Percentiles rank a stretch among this genome's conserved stretches.
These are phyloP conservation scores for Tachina lurida DNA, from an alignment of 2,888 invertebrate genomes.

Conservation along the genomic window DNA sequence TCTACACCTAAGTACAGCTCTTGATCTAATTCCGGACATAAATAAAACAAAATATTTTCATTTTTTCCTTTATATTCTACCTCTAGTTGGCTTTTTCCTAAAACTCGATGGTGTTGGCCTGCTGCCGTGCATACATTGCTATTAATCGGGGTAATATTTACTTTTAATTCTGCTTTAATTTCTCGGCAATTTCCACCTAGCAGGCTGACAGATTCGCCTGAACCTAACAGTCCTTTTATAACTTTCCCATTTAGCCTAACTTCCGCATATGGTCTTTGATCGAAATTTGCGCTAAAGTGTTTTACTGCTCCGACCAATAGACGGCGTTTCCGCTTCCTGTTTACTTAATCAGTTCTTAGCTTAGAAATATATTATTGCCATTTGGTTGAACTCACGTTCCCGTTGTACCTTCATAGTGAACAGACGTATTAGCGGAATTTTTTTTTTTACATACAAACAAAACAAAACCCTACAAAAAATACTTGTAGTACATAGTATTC, in stretches of 20 bases:
- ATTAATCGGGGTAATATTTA: not conserved
- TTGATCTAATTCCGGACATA: too few species aligned
- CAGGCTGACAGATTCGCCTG: conserved; percentile 44
- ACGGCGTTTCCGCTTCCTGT: too few species aligned
- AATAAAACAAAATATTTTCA: not conserved
- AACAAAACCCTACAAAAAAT: too few species aligned
- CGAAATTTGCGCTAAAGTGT: not conserved
- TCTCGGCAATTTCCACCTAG: conserved; percentile 34
- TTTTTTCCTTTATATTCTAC: not conserved
- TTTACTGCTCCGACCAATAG: not conserved
- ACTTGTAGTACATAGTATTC: too few species aligned
- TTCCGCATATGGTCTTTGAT: not conserved
- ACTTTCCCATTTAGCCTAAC: not conserved
- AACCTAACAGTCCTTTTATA: conserved; percentile 31
- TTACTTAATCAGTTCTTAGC: not conserved
- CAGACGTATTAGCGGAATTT: too few species aligned
- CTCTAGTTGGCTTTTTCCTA: not conserved
- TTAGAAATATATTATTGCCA: not conserved
- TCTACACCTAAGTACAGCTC: too few species aligned
- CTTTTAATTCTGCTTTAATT: not conserved
- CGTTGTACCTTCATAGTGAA: too few species aligned
- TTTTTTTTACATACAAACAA: too few species aligned
- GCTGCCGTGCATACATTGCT: not conserved
- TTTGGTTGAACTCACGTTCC: too few species aligned
- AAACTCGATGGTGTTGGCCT: not conserved